Base-by-base conservation (phyloP, 2,888 invertebrate species). In the Lasioglossum marginatum region DNA sequence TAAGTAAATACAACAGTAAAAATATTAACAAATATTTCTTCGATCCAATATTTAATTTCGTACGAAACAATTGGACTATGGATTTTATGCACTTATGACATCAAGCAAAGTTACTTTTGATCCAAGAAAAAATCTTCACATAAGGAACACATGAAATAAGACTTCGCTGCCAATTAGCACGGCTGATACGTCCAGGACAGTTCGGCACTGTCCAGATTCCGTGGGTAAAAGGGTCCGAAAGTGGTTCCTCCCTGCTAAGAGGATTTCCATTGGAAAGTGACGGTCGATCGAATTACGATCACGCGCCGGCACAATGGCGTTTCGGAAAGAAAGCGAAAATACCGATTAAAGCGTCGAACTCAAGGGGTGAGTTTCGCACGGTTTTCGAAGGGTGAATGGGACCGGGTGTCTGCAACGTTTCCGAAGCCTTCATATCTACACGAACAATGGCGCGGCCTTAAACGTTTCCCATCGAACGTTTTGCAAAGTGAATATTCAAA, bases 401-500 rank as follows among this genome's bases (percentile, higher is more conserved):
- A 60, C 48, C 27, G n/a, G 31, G 23, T 34, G 70, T 74, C 43
- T 45, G 74, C 31, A 74, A 19, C 68, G 63, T 23, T 57, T 34
- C 73, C 48, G 78, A 74, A 82, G 75, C 89, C 83, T 85, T 92
- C 88, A 83, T 85, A 91, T 89, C 91, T 88, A 81, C 78, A 81
- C 87, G 88, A 89, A 93, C 93, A 93, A 93, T 92, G 57, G 86
- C 73, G 2, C 48, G 60, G 81, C 87, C 88, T 91, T 90, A 90
- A 92, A 91, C 89, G 90, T 78, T 87, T 83, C 81, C 88, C 91
- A 90, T 88, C 89, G 37, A 68, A 37, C 87, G 87, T 91, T 93
- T 91, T 87, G 88, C 91, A 83, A 90, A 16, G 83, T 75, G 92
- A 91, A 92, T 91, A 92, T 92, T 91, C 88, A 89, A 88, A 89